Evolutionary conservation across 2,113 vertebrate species (phyloP).

Genomic region (Aspidoscelis tigris): DNA sequence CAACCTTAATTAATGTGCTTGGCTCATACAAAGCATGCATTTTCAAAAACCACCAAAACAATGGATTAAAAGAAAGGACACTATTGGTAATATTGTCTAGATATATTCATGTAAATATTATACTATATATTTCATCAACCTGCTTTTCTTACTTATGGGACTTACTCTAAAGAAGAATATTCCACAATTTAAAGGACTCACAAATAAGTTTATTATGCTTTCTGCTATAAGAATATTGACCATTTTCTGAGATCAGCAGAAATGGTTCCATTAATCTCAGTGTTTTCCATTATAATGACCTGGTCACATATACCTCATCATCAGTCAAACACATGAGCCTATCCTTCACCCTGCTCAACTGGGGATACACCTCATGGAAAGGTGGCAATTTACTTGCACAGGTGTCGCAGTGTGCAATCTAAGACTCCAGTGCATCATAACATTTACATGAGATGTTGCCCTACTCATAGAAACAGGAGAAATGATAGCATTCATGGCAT

Average conservation of each 20-base stretch:
- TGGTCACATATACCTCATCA: too few relatives aligned
- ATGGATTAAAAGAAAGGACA: slow-evolving; percentile 39
- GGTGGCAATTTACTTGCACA: too few relatives aligned
- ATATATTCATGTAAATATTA: background rate
- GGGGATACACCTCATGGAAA: too few relatives aligned
- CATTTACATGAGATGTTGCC: too few relatives aligned
- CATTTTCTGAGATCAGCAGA: background rate
- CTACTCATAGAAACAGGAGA: too few relatives aligned
- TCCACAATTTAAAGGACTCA: too few relatives aligned
- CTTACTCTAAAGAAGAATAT: background rate
- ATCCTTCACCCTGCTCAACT: too few relatives aligned
- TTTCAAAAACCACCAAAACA: slow-evolving; percentile 33
- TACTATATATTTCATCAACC: background rate
- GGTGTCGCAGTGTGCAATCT: too few relatives aligned
- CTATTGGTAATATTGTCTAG: slow-evolving; percentile 35
- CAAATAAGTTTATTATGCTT: background rate
- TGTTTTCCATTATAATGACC: background rate
- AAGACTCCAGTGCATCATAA: too few relatives aligned
- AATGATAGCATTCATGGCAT: too few relatives aligned
- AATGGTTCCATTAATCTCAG: background rate
- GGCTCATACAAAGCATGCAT: slow-evolving; percentile 50
- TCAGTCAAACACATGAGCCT: too few relatives aligned
- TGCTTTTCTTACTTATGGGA: background rate
- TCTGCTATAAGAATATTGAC: background rate
- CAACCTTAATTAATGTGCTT: slow-evolving; percentile 69